A percentile compares a stretch with the other conserved stretches of the same genome.
Evolutionary conservation across 2,888 invertebrate species (phyloP).

Genomic region (Pollenia griseotomentosa): DNA sequence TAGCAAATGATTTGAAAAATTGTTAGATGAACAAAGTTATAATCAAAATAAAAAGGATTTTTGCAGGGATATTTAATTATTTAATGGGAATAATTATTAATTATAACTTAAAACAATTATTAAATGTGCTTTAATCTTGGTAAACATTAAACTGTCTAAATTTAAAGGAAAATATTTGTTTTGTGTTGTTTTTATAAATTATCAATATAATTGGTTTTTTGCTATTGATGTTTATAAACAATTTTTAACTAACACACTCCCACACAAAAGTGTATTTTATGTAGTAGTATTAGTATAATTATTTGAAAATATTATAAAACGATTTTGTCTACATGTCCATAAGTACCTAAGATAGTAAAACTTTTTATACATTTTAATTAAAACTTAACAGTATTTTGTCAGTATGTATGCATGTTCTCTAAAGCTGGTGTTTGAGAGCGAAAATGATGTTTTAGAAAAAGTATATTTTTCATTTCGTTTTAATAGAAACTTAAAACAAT

Average conservation of each 20-base stretch:
- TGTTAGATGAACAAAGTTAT: neutral
- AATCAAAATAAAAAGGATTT: constrained; percentile 34
- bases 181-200: constrained; percentile 3
- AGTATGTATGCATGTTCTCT: constrained; percentile 11
- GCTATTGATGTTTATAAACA: constrained; percentile 41
- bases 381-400: constrained; percentile 44
- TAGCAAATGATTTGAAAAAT: neutral
- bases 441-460: constrained; percentile 20
- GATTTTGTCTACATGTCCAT: constrained; percentile 61
- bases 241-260: neutral
- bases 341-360: constrained; percentile 66
- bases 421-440: neutral
- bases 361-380: constrained; percentile 14
- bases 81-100: constrained; percentile 7
- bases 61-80: constrained; percentile 64
- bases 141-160: constrained; percentile 19
- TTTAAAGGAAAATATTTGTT: neutral
- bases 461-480: neutral
- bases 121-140: constrained; percentile 61
- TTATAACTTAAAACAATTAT: constrained; percentile 58
- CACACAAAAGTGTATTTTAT: neutral
- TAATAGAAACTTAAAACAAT: constrained; percentile 9
- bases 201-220: constrained; percentile 27
- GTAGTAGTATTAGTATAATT: neutral
- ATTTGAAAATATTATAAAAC: neutral